Base-by-base conservation (phyloP, 92 coral and sea anemone species). In the Actinernus sp. region DNA sequence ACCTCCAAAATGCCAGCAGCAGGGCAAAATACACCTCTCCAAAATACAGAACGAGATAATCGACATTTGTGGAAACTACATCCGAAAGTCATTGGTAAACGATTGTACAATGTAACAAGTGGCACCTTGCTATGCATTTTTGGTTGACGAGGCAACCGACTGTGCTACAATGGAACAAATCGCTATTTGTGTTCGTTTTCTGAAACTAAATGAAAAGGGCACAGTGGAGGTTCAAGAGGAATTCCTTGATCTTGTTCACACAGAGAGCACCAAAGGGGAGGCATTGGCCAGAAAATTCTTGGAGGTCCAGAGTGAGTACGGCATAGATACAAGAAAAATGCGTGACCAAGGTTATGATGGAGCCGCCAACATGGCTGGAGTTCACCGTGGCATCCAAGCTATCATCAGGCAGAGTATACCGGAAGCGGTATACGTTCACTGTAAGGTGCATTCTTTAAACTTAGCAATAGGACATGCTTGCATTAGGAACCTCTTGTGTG, bases 261-360 rank as follows among this genome's bases (percentile, higher is more conserved):
- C 71, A 30, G 71, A 47, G 44, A 57, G 71, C 27, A 62, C 52
- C 19, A 62, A 44, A 27, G 56, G 55, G 32, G 57, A 46, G 31
- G 70, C 39, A 24, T 32, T 46, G 47, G 36, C 56, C 6, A 48
- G 46, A 2, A 47, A 64, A 58, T 64, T 64, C 32, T 48, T 64
- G 58, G 71, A 48, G 4, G 47, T 58, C 48, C 47, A 33, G 0
- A 47, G 50, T 26, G 26, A 31, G 9, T 17, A 24, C 34, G 58
- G 58, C 10, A 44, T 48, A 20, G 45, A 55, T 17, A 22, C 24
- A 41, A 26, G 47, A 11, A 2, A 55, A 10, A 55, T 70, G 78
- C 55, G 78, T 55, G 78, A 48, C 11, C 78, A 70, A 46, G 78
- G 78, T 26, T 70, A 69, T 39, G 77, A 69, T 57, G 23, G 77